phyloP scores from a whole-genome alignment of 2,888 invertebrate genomes.

The Drosophila quinaria region DNA sequence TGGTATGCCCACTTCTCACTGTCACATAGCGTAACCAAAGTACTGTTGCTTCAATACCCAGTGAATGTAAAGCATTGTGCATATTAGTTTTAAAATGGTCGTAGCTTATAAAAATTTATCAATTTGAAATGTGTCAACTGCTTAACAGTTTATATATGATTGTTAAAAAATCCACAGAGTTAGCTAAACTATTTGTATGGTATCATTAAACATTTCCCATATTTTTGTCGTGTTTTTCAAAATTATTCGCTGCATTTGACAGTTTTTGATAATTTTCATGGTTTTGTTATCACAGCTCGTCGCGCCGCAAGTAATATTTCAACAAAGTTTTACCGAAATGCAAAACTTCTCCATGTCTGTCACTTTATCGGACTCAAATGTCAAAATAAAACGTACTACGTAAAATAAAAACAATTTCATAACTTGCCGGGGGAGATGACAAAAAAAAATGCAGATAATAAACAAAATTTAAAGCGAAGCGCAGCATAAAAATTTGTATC shows the following conservation, averaged over 20 bases:
- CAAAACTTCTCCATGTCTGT: conserved; percentile 33
- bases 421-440: conserved; percentile 22
- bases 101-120: neutral
- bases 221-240: neutral
- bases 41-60: conserved; percentile 29
- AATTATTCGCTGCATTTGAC: conserved; percentile 26
- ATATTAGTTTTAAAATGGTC: neutral
- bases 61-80: neutral
- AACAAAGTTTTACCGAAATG: conserved; percentile 23
- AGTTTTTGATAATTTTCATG: conserved; percentile 31
- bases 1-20: conserved; percentile 40
- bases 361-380: conserved; percentile 29
- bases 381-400: conserved; percentile 34
- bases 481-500: conserved; percentile 8
- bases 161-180: neutral
- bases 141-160: neutral
- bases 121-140: neutral
- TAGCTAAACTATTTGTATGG: neutral
- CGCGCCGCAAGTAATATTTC: conserved; percentile 19
- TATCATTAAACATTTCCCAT: neutral
- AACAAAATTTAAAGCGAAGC: conserved; percentile 2
- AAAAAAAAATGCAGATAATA: neutral
- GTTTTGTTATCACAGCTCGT: conserved; percentile 32
- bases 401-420: conserved; percentile 33
- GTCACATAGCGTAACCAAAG: conserved; percentile 38